Evolutionary conservation across 1,140 invertebrate genomes (phyloP).

Genomic region (Pararge aegeria): DNA sequence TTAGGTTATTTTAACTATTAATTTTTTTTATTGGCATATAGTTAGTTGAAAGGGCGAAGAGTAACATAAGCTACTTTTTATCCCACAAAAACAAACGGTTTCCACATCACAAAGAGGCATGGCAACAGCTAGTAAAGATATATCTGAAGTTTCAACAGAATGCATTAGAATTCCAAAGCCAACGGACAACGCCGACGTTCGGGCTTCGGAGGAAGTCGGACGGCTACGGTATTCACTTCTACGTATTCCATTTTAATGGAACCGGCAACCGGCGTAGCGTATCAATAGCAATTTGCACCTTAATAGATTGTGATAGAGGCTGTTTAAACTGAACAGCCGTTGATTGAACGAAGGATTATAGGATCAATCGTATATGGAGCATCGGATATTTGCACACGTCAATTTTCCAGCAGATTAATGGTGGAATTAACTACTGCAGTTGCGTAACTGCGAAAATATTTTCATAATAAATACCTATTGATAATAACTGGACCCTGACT

Average conservation of each 20-base stretch:
- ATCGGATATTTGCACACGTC: slow-evolving; percentile 3
- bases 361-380: slow-evolving; percentile 1
- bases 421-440: neutral
- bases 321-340: neutral
- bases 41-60: too few relatives aligned
- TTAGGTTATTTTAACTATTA: too few relatives aligned
- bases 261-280: neutral
- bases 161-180: neutral
- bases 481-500: neutral
- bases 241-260: slow-evolving; percentile 2
- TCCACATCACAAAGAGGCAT: too few relatives aligned
- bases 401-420: slow-evolving; percentile 2
- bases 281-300: slow-evolving; percentile 9
- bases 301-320: neutral
- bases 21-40: too few relatives aligned
- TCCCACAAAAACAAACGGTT: too few relatives aligned
- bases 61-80: too few relatives aligned
- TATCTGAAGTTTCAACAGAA: slow-evolving; percentile 5
- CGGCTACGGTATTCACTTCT: neutral
- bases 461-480: neutral
- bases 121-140: too few relatives aligned
- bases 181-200: neutral
- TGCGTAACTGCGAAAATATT: neutral
- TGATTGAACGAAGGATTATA: slow-evolving; percentile 4
- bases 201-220: neutral